Evolutionary conservation across 2,888 invertebrate species (phyloP).

Genomic region (Andrena fulva): DNA sequence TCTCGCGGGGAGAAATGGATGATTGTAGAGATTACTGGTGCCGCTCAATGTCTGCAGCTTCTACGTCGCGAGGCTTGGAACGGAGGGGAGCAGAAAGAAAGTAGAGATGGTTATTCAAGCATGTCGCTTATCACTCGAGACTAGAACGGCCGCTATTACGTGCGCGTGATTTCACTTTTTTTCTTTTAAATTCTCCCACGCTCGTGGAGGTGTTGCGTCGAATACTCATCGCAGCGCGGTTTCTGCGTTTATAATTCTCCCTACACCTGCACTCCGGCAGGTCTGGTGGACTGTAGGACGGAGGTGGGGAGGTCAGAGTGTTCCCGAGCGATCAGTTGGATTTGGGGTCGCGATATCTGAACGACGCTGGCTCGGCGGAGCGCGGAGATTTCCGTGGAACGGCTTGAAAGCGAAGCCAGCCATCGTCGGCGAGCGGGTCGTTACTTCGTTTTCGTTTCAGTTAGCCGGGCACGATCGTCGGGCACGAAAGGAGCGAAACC

Average conservation of each 20-base stretch:
- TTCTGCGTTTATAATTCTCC: background rate
- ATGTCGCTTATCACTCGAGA: too few species aligned
- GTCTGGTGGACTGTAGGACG: background rate
- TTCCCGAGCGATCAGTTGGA: background rate
- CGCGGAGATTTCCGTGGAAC: slow-evolving; percentile 19
- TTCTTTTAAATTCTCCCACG: too few species aligned
- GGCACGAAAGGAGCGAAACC: slow-evolving; percentile 54
- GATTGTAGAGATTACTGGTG: too few species aligned
- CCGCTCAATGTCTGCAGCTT: too few species aligned
- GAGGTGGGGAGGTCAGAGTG: slow-evolving; percentile 11
- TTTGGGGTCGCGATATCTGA: background rate
- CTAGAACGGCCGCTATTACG: too few species aligned
- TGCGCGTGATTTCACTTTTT: too few species aligned
- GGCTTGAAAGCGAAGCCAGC: slow-evolving; percentile 27
- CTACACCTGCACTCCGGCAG: background rate
- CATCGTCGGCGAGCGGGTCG: slow-evolving; percentile 30
- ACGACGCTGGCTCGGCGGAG: background rate
- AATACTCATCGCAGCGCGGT: too few species aligned
- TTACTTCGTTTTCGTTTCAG: slow-evolving; percentile 54
- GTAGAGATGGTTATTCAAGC: too few species aligned
- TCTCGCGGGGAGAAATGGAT: too few species aligned
- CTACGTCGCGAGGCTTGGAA: too few species aligned
- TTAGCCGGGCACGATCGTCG: slow-evolving; percentile 50
- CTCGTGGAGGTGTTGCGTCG: too few species aligned
- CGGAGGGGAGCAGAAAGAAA: too few species aligned